Conservation (phyloP, 2,888 invertebrate species). For the Drosophila kokeensis region DNA sequence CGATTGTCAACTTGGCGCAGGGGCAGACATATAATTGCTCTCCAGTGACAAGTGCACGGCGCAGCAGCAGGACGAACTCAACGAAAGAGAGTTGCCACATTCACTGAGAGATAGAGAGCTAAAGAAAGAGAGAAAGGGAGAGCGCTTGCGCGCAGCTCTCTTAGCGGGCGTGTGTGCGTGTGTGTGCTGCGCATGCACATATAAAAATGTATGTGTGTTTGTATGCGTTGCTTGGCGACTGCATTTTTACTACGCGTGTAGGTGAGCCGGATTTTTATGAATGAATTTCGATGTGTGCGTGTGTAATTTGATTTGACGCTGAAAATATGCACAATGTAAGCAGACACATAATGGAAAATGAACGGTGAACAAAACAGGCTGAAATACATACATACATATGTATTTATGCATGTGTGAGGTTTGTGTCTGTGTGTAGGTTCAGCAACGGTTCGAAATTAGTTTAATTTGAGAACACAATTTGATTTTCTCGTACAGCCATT, state of each 20-base stretch:
- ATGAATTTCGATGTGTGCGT: slow-evolving; percentile 70
- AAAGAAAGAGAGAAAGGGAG: slow-evolving; percentile 24
- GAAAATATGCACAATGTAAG: slow-evolving; percentile 42
- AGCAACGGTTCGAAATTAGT: slow-evolving; percentile 13
- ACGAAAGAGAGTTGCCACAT: slow-evolving; percentile 36
- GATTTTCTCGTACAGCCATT: background rate
- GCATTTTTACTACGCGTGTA: slow-evolving; percentile 80
- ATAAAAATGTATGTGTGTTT: slow-evolving; percentile 2
- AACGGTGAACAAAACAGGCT: slow-evolving; percentile 27
- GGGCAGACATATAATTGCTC: slow-evolving; percentile 56
- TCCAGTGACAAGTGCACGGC: slow-evolving; percentile 62
- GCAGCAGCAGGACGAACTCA: slow-evolving; percentile 60
- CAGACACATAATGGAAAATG: slow-evolving; percentile 32
- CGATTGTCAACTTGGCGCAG: slow-evolving; percentile 65
- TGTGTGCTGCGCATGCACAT: slow-evolving; percentile 6
- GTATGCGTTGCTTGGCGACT: slow-evolving; percentile 38
- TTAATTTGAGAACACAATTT: slow-evolving; percentile 10
- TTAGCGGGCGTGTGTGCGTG: background rate
- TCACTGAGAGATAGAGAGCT: slow-evolving; percentile 8
- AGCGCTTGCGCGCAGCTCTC: slow-evolving; percentile 65
- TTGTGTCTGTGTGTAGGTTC: slow-evolving; percentile 22
- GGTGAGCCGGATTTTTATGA: slow-evolving; percentile 82
- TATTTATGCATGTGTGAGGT: background rate
- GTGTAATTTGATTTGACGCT: slow-evolving; percentile 47
- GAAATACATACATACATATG: background rate